A percentile compares a stretch with the other conserved stretches of the same genome.
Evolutionary conservation across 2,888 invertebrate genomes (phyloP).

Genomic region (Polydrusus pterygomalis): DNA sequence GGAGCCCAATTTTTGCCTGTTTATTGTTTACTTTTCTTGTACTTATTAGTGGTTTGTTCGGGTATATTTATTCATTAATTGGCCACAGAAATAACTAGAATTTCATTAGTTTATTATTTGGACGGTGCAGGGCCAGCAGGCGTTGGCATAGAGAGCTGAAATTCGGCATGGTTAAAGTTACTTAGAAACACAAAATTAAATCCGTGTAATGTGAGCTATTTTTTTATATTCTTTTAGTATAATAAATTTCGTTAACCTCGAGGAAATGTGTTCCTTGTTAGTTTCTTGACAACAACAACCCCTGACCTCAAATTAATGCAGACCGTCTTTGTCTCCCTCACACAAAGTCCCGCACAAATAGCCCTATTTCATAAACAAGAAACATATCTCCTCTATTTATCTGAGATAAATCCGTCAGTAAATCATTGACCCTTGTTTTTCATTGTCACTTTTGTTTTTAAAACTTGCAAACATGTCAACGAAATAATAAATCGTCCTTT

Average conservation of each 20-base stretch:
- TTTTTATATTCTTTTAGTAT: no score
- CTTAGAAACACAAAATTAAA: no score
- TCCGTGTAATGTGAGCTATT: no score
- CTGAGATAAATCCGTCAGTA: conserved; percentile 26
- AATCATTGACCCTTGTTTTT: conserved; percentile 32
- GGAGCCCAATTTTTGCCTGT: conserved; percentile 36
- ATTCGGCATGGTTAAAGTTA: no score
- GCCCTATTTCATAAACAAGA: conserved; percentile 15
- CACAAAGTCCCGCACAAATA: neutral
- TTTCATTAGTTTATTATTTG: no score
- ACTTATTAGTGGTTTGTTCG: neutral
- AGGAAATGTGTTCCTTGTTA: neutral
- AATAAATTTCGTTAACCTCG: no score
- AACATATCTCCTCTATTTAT: conserved; percentile 20
- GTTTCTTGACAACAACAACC: neutral
- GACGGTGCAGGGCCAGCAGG: no score
- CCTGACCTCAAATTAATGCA: neutral
- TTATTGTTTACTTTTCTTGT: conserved; percentile 34
- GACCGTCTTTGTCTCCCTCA: neutral
- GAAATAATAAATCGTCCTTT: conserved; percentile 22
- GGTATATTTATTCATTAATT: neutral
- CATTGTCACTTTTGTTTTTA: conserved; percentile 31
- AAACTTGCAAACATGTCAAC: conserved; percentile 33
- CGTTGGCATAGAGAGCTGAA: no score
- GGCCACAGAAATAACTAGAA: neutral